Base-by-base conservation (phyloP, 1,140 invertebrate species). In the Rhopalosiphum maidis region DNA sequence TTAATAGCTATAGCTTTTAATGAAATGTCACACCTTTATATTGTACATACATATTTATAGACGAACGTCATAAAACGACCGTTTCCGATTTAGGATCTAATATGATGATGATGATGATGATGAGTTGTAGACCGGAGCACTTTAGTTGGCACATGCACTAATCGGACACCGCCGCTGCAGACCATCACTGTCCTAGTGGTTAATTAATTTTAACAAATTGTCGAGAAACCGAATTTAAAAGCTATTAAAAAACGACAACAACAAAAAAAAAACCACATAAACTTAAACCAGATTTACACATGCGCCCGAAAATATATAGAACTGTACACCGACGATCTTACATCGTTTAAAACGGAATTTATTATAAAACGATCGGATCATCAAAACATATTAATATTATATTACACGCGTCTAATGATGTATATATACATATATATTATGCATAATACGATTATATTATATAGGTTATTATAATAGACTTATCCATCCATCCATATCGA, bases 191-290 rank as follows among this genome's bases (percentile, higher is more conserved):
- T n/a, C 46, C 43, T 7, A 2, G 23, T 3, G 86, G 43, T 48
- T 87, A 87, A 87, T 87, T 87, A 48, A 48, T 86, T 86, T 86
- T 43, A 51, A 51, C 25, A 87, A 51, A 51, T 48, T 35, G n/a
- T 35, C 86, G 46, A 37, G 48, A 11, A 89, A 37, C 46, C 18
- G 15, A 54, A 54, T 54, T 51, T 9, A 54, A 51, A 8, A 89
- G 48, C 43, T 89, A 54, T 89, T 89, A 54, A 89, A 89, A 11
- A 54, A 89, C 85, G n/a, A 37, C 87, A 51, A 89, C 87, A 37
- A 89, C 48, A 77, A 18, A n/a, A 77, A n/a, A n/a, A n/a, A 77
- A 77, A 77, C 60, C n/a, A 51, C 48, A 89, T 89, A 89, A 89
- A 54, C 46, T 9, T 51, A 89, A 89, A 54, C 48, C 46, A 89